A percentile compares a stretch with the other conserved stretches of the same genome.
Conservation (phyloP, 2,797 vertebrate species). For the Lagorchestes hirsutus region DNA sequence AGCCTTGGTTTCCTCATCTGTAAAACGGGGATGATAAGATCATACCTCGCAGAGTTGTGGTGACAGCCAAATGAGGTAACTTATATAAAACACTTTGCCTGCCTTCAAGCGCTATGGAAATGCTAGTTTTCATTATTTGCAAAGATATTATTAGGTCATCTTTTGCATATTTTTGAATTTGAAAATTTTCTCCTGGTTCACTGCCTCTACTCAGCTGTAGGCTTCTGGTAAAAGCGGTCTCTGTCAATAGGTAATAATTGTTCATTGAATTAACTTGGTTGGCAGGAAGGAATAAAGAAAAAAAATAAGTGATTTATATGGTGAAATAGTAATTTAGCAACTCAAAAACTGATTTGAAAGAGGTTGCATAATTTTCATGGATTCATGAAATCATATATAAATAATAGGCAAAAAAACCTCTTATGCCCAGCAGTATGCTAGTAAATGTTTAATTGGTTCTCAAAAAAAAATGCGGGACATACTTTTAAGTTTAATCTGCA, state of each 20-base stretch:
- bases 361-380: background rate
- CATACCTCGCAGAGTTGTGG: background rate
- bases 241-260: constrained; percentile 8
- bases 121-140: background rate
- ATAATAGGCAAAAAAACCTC: background rate
- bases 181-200: background rate
- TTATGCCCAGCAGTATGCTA: background rate
- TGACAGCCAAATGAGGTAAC: background rate
- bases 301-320: background rate
- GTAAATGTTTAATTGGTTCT: background rate
- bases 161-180: background rate
- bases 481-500: background rate
- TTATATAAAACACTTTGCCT: background rate
- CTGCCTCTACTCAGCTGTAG: background rate
- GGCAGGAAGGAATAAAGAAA: constrained; percentile 17
- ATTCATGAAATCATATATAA: background rate
- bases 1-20: background rate
- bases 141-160: background rate
- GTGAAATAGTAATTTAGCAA: constrained; percentile 3
- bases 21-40: background rate
- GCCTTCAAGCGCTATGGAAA: background rate
- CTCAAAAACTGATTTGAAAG: constrained; percentile 30
- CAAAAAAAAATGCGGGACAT: background rate
- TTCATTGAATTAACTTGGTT: background rate
- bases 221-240: constrained; percentile 7